Base-by-base conservation (phyloP, 2,888 invertebrate species). In the Calameuta filiformis region DNA sequence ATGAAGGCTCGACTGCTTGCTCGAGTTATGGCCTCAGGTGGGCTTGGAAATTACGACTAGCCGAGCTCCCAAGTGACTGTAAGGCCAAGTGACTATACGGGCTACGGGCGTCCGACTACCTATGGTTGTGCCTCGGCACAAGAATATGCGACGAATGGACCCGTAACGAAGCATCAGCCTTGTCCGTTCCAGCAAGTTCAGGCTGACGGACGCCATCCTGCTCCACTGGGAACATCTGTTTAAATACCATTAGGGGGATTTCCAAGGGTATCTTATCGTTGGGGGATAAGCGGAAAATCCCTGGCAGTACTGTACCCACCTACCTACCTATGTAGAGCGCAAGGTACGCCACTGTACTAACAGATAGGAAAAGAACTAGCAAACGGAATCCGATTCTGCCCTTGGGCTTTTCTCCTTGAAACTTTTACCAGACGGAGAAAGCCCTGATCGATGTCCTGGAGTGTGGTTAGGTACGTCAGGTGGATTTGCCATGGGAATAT, bases 21-120 rank as follows among this genome's bases (percentile, higher is more conserved):
- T 73, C 84, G 81, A 88, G 86, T 90, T 89, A 89, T 86, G 83
- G 87, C 85, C 87, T 87, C 87, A 89, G 90, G 88, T 90, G 87
- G 83, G 84, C 84, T 77, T 76, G 69, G 75, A 75, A 85, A 87
- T 89, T 87, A 86, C 87, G 84, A 85, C 83, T 85, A 77, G 81
- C 9, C 56, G 78, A 80, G 79, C 79, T 79, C 79, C 83, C 86
- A 84, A 85, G 87, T 86, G 82, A 80, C 31, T 79, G 78, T 83
- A 83, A 69, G 78, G 75, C 76, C 83, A 74, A 35, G 77, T 34
- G 79, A 77, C 81, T 79, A 77, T 82, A 79, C 31, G 31, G 31
- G 31, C 31, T 31, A 31, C 31, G 31, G 31, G 31, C 31, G 31
- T 31, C 6, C 31, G 23, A 35, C 76, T 40, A 40, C 33, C 33